These are phyloP conservation scores for Spea hammondii DNA, from an alignment of 2,797 vertebrate genomes.

Conservation along the genomic window DNA sequence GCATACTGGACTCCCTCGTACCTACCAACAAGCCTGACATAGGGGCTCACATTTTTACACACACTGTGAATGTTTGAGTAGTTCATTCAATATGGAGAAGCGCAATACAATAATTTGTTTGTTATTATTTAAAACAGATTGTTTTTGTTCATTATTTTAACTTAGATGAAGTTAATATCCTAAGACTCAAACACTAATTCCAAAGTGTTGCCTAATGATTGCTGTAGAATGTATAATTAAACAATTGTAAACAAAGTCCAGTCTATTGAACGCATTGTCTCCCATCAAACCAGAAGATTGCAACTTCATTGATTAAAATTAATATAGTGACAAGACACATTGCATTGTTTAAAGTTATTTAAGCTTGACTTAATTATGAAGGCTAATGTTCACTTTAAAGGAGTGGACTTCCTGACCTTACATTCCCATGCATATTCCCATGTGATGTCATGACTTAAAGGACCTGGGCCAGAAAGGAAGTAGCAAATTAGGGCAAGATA, in stretches of 20 bases:
- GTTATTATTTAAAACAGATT: too few species aligned
- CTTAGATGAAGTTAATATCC: too few species aligned
- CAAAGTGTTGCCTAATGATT: too few species aligned
- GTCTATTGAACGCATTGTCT: not conserved
- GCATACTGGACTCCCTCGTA: too few species aligned
- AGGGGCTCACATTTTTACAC: too few species aligned
- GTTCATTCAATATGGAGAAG: too few species aligned
- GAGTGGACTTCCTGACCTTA: not conserved
- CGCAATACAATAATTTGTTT: too few species aligned
- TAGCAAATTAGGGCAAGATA: not conserved
- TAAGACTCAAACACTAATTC: too few species aligned
- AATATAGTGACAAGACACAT: not conserved
- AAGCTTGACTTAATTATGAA: not conserved
- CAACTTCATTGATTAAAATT: not conserved
- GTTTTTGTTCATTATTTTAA: too few species aligned
- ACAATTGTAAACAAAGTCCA: not conserved
- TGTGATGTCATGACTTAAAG: not conserved
- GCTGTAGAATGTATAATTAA: not conserved
- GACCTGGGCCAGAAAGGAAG: not conserved
- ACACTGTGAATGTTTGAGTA: too few species aligned
- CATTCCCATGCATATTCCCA: constrained; percentile 2
- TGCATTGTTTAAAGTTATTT: not conserved
- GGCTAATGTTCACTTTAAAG: not conserved
- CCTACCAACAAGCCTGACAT: too few species aligned
- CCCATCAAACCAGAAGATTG: not conserved